A percentile compares a stretch with the other conserved stretches of the same genome.
Evolutionary conservation across 2,113 vertebrate genomes (phyloP).

Genomic region (Upupa epops): DNA sequence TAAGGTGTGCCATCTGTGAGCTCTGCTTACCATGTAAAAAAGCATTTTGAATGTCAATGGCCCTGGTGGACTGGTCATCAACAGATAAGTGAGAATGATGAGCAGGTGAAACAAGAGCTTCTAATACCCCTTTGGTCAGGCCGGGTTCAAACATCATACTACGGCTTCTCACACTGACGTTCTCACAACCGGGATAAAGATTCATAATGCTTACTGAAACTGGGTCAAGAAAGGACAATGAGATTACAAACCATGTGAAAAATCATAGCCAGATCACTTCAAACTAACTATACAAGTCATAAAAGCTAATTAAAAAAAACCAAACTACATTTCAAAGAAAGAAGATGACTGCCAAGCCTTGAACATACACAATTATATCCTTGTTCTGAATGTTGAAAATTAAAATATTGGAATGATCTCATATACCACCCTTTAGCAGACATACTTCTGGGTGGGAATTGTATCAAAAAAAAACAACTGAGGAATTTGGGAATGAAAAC

Average conservation of each 20-base stretch:
- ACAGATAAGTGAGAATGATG: conserved; percentile 76
- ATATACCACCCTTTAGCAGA: background rate
- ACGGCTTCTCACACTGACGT: conserved; percentile 94
- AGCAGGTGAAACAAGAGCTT: conserved; percentile 86
- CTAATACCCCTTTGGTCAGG: conserved; percentile 93
- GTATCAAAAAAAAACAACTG: background rate
- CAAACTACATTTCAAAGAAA: background rate
- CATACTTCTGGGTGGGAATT: rapidly evolving
- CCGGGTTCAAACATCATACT: conserved; percentile 99
- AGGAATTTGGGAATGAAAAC: background rate
- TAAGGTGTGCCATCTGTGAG: background rate
- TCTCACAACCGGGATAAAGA: conserved; percentile 96
- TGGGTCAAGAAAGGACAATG: conserved; percentile 55
- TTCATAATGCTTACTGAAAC: conserved; percentile 95
- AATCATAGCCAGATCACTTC: background rate
- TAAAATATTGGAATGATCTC: background rate
- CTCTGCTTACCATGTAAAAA: conserved; percentile 82
- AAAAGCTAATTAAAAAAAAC: background rate
- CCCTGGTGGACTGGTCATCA: conserved; percentile 89
- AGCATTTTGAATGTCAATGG: conserved; percentile 88
- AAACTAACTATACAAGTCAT: background rate
- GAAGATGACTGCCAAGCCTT: background rate
- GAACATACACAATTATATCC: background rate
- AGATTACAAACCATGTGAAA: conserved; percentile 47
- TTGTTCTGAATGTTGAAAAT: background rate